Conservation (phyloP, 2,797 vertebrate genomes). For the Tadarida brasiliensis region DNA sequence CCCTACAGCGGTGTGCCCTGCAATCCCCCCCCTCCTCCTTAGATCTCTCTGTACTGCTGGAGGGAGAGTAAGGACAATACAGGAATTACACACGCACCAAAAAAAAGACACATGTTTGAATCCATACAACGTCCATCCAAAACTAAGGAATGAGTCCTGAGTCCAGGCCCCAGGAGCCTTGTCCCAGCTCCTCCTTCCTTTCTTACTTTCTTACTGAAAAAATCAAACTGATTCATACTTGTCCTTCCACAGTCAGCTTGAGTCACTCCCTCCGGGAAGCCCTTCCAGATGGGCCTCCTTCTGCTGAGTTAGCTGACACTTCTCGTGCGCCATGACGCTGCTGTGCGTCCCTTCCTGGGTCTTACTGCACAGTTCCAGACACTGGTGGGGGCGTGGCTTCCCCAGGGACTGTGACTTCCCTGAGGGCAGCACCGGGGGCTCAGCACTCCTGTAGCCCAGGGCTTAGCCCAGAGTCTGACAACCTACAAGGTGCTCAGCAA, state of each 20-base stretch:
- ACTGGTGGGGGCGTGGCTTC: too few species aligned
- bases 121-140: not conserved
- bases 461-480: not conserved
- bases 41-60: not conserved
- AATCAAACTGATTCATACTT: not conserved
- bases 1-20: not conserved
- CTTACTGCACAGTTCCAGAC: too few species aligned
- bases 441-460: not conserved
- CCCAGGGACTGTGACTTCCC: not conserved
- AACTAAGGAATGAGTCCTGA: not conserved
- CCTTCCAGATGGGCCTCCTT: not conserved
- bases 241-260: not conserved
- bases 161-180: not conserved
- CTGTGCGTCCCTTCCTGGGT: fast-evolving
- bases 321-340: too few species aligned
- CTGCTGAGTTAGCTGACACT: not conserved
- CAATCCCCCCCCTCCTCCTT: not conserved
- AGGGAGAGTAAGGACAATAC: not conserved
- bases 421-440: not conserved
- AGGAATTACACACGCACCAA: not conserved
- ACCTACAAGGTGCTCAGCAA: not conserved
- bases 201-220: not conserved
- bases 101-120: not conserved
- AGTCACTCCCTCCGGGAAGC: not conserved
- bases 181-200: not conserved